Conservation (phyloP, 1,140 invertebrate species). For the Gonioctena quinquepunctata region DNA sequence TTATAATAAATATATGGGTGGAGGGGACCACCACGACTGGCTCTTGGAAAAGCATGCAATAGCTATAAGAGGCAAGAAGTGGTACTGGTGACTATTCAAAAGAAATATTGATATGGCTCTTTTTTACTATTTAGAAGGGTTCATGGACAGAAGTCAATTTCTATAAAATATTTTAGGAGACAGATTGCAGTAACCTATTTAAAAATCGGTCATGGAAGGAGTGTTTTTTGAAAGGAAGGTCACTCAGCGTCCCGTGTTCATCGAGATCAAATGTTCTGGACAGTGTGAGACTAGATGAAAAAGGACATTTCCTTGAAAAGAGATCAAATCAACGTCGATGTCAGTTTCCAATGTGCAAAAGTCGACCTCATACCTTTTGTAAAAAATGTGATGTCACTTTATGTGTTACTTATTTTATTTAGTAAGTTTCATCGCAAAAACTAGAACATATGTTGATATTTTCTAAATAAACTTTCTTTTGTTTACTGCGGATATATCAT, state of each 20-base stretch:
- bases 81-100: conserved; percentile 25
- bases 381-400: conserved; percentile 3
- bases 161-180: conserved; percentile 22
- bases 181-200: neutral
- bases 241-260: neutral
- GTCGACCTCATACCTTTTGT: neutral
- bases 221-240: neutral
- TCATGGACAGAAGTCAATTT: conserved; percentile 13
- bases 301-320: conserved; percentile 16
- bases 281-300: conserved; percentile 11
- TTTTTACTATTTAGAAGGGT: conserved; percentile 10
- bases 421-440: neutral
- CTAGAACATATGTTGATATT: neutral
- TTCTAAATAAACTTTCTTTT: neutral
- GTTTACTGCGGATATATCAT: neutral
- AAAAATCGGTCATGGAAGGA: neutral
- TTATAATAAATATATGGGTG: conserved; percentile 12
- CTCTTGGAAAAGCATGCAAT: conserved; percentile 27
- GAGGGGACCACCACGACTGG: conserved; percentile 28
- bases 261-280: neutral
- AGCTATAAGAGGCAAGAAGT: conserved; percentile 25
- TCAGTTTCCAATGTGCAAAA: neutral
- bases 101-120: conserved; percentile 23
- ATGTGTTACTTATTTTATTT: neutral
- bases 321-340: conserved; percentile 15